Base-by-base conservation (phyloP, 2,888 invertebrate genomes). In the Drosophila paramelanica region DNA sequence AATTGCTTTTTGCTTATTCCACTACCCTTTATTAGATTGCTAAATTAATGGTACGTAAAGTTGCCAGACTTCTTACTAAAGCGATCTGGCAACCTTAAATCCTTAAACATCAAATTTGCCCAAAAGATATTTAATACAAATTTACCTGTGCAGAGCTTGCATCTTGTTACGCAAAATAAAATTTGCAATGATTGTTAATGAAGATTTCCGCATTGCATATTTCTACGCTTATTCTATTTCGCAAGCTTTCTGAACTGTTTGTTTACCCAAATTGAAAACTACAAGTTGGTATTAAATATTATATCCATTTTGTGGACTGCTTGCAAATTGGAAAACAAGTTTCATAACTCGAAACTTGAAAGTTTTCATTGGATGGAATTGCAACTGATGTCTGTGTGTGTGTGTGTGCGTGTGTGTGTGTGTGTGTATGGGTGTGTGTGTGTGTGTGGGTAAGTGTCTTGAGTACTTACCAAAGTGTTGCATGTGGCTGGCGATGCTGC, bases 401-500 rank as follows among this genome's bases (percentile, higher is more conserved):
- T 31, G 2, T 31, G 7, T 8, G 31, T 31, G 31, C 7, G 7
- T 31, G 7, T 8, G 8, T 31, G 8, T 31, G 8, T 33, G 3
- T 5, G 33, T 36, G 36, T 36, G 4, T 5, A 13, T 36, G 36
- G 13, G 36, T 13, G 11, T 5, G 33, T 33, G 33, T 33, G 33
- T 13, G 11, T 11, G 33, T 11, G 11, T 33, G 11, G 11, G 33
- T 3, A 11, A 1, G 33, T 3, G 38, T 25, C 10, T n/a, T 36
- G 57, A 10, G 49, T 88, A 88, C 89, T 86, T 77, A 91, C 91
- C 91, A 77, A 89, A 80, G 75, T 81, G 75, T 77, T 82, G 75
- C 84, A 76, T 67, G 42, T 65, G 85, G 71, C 82, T 77, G 66
- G 77, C 73, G 72, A 78, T 82, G 64, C 43, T 55, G 59, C 56